Percentiles rank a stretch among this genome's conserved stretches.
Conservation (phyloP, 2,113 vertebrate species). For the Epinephelus moara region DNA sequence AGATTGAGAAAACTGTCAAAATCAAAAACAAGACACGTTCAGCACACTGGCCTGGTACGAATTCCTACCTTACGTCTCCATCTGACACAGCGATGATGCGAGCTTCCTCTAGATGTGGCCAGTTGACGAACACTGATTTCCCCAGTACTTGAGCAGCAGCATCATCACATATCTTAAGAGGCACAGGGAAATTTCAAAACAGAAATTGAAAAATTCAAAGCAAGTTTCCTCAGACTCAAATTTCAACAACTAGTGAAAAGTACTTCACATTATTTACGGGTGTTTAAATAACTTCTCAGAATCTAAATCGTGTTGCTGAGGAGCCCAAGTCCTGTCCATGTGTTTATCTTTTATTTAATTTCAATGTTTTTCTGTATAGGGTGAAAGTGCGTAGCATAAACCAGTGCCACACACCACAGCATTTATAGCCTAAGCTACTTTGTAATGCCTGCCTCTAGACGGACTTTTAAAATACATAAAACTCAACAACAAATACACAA, state of each 20-base stretch:
- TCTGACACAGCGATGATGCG: constrained; percentile 94
- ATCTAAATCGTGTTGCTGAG: background rate
- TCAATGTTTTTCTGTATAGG: too few species aligned
- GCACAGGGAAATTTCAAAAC: background rate
- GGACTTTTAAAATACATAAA: too few species aligned
- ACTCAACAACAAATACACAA: too few species aligned
- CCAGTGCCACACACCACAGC: too few species aligned
- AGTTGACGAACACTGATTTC: constrained; percentile 93
- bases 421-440: too few species aligned
- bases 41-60: background rate
- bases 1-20: background rate
- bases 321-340: background rate
- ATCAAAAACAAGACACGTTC: background rate
- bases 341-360: too few species aligned
- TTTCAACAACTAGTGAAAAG: background rate
- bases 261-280: background rate
- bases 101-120: constrained; percentile 98
- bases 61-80: constrained; percentile 92
- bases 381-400: too few species aligned
- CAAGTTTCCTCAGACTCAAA: background rate
- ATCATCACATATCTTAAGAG: constrained; percentile 86
- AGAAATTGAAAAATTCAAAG: background rate
- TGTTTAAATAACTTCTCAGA: background rate
- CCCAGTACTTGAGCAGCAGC: constrained; percentile 88
- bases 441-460: too few species aligned